phyloP scores from a whole-genome alignment of 1,140 invertebrate genomes.

The Acyrthosiphon pisum region DNA sequence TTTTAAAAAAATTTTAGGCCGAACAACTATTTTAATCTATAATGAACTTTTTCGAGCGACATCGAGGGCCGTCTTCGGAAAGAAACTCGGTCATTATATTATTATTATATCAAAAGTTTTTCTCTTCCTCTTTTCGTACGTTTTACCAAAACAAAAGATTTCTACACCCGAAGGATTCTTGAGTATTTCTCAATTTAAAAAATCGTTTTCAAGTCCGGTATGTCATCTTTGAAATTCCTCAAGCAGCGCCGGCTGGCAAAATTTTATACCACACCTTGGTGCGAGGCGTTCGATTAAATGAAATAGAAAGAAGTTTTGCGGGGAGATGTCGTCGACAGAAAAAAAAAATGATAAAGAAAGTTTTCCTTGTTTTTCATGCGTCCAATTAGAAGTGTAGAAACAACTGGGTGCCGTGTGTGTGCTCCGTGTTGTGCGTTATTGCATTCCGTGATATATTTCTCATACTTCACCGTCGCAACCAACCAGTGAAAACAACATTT shows the following conservation, averaged over 20 bases:
- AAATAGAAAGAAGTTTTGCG: not conserved
- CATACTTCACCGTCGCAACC: not conserved
- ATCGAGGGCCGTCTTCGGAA: not conserved
- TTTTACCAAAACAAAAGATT: constrained; percentile 40
- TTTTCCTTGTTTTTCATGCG: not conserved
- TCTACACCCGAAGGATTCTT: constrained; percentile 17
- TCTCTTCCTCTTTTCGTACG: not conserved
- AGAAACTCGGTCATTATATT: constrained; percentile 20
- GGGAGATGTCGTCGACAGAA: not conserved
- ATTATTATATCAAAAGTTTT: constrained; percentile 25
- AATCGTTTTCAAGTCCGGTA: constrained; percentile 31
- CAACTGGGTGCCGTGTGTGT: not conserved
- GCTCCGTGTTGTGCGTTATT: not conserved
- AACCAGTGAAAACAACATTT: not conserved
- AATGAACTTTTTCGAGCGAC: not conserved
- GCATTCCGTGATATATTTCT: constrained; percentile 1
- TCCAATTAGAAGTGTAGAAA: not conserved
- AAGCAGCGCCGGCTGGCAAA: not conserved
- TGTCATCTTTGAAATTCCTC: constrained; percentile 13
- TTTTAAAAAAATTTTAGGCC: not conserved
- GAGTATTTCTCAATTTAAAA: constrained; percentile 36
- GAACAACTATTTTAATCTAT: constrained; percentile 15
- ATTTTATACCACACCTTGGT: not conserved
- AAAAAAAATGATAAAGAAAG: constrained; percentile 13
- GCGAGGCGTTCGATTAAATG: not conserved